Evolutionary conservation across 2,113 vertebrate species (phyloP), one percentile per base, ranked within the genome.

Genomic region (Xenopus laevis): DNA sequence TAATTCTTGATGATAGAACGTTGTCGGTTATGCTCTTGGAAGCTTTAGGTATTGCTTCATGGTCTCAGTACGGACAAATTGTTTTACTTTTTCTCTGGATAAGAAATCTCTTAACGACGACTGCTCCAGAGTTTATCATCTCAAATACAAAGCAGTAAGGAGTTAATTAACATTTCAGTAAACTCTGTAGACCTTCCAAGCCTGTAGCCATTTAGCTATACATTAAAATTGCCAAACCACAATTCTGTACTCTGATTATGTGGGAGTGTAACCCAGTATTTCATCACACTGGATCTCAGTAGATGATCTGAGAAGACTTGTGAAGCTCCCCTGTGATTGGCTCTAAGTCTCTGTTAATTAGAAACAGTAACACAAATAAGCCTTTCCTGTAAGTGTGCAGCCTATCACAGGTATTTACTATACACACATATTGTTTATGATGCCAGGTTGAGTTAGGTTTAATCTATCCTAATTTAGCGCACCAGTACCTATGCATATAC

Each of bases 1-100:
- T 76, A 57, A 76, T 76, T 76, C 59, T 68, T 57, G 59, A 63
- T 76, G 73, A 76, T 57, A 69, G 47, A 30, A 76, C 63, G 58
- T 69, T 68, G 58, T 69, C 66, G 53, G 52, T 75, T 52, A 75
- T 40, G 61, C 72, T 68, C 46, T 53, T 68, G 66, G 65, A 69
- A 76, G 59, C 66, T 47, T 63, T 44, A 30, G 8, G 18, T 17
- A 62, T 58, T 76, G 66, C 59, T 76, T 69, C 73, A 76, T 53
- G 62, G 53, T 44, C 50, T 69, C 59, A 69, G 73, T 69, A 69
- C 61, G 58, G 62, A 62, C 21, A 76, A 62, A 76, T 58, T 65
- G 23, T 46, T 8, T 44, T 53, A 47, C 63, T 52, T 53, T 74
- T 33, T 44, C 65, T 69, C 66, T 63, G 66, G 57, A 75, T 61